phyloP scores from a whole-genome alignment of 2,888 invertebrate species.

The Cerceris rybyensis region DNA sequence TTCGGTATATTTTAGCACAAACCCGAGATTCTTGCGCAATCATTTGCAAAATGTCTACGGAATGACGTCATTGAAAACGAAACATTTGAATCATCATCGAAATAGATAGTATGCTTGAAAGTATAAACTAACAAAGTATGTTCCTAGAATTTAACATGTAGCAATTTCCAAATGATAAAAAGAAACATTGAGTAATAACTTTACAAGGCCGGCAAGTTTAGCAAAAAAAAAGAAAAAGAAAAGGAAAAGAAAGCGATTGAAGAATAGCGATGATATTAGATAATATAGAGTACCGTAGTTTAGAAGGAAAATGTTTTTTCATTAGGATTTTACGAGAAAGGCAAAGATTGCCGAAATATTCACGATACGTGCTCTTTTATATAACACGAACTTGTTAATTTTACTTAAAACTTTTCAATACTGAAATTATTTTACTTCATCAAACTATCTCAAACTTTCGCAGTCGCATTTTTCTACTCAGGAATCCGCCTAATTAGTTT shows the following conservation, averaged over 20 bases:
- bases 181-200: not conserved
- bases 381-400: too few relatives aligned
- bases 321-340: too few relatives aligned
- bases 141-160: conserved; percentile 26
- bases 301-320: too few relatives aligned
- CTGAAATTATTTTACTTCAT: conserved; percentile 23
- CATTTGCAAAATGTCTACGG: not conserved
- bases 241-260: conserved; percentile 51
- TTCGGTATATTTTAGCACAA: too few relatives aligned
- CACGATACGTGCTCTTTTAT: too few relatives aligned
- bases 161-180: conserved; percentile 6
- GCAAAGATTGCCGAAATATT: too few relatives aligned
- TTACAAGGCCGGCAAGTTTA: too few relatives aligned
- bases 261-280: not conserved
- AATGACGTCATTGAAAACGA: conserved; percentile 28
- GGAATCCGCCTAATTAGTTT: not conserved
- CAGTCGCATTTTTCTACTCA: not conserved
- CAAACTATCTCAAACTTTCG: conserved; percentile 17
- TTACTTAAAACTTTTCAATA: not conserved
- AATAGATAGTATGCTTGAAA: conserved; percentile 18
- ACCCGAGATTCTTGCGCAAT: too few relatives aligned
- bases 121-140: conserved; percentile 20
- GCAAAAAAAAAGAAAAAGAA: conserved; percentile 10
- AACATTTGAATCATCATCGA: conserved; percentile 21
- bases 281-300: too few relatives aligned